Evolutionary conservation across 35 echinoderm and acorn worm genomes (phyloP), one percentile per base, ranked within the genome.

Genomic region (Stichopus chloronotus): DNA sequence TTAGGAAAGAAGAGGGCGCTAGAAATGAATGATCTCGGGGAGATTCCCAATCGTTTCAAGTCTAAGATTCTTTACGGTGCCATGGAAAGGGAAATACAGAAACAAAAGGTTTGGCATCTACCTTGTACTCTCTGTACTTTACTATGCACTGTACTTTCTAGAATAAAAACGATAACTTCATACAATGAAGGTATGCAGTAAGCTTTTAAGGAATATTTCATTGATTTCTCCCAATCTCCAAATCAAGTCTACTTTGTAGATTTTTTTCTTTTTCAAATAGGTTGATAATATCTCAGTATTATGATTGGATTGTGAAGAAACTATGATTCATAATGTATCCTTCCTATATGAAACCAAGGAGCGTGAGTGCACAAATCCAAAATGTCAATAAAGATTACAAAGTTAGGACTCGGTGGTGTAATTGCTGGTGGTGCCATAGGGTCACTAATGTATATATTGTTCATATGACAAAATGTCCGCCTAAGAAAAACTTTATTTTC

Each of bases 71-170:
- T 30, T 5, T 53, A 55, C 56, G 53, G 56, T 22, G 1, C 7
- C 53, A 55, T 91, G 63, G 88, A 91, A 78, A 10, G 14, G 13
- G 65, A 76, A 54, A 91, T 91, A 53, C 72, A 59, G 21, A 72
- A 91, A 78, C 88, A 91, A 12, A 72, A 72, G 88, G 88, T 91
- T 53, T 60, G 87, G 12, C 13, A 55, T 78, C 52, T 12, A 14
- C 80, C 17, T 83, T 21, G 53, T 9, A 56, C 22, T 7, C 54
- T 6, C 52, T 52, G 14, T 8, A 16, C 30, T 76, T 8, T 6
- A 76, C 24, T 6, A 0, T 8, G 24, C 12, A 16, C 4, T 20
- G 0, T 6, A 11, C 13, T 20, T 24, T 0, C 24, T 76, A 76
- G 24, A 8, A 0, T 76, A 6, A 20, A 6, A 6, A 76, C 24